Base-by-base conservation (phyloP, 2,797 vertebrate species). In the Pangasius macronema region DNA sequence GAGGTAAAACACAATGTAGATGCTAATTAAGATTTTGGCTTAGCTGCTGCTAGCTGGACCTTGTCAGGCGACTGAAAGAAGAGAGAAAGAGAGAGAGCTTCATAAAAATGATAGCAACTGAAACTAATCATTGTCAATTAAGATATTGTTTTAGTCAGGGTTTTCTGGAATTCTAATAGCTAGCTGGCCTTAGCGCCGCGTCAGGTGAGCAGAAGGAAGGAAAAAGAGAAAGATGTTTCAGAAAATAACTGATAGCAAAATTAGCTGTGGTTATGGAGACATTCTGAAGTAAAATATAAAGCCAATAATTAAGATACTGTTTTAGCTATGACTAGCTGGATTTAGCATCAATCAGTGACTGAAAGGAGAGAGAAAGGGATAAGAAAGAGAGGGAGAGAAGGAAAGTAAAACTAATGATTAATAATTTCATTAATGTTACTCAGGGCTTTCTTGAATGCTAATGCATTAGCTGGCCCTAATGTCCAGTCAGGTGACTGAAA, bases 391-490 rank as follows among this genome's bases (percentile, higher is more conserved):
- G 16, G n/a, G 80, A 82, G 39, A 46, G 55, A 61, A 57, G 61
- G 79, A 42, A 81, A 61, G 18, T 81, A 24, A 61, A 61, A 27
- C 57, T 42, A 61, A 72, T 72, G 68, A 57, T 39, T 27, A 36
- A 53, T 84, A 59, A 73, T 84, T 84, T 53, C 22, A 49, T 55
- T 51, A 30, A 63, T 83, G 33, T 83, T 20, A 83, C 27, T 6
- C 10, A 39, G 51, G 53, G 36, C 24, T 70, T 36, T 53, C 49
- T 84, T 51, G 83, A 75, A 96, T 96, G 95, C 95, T 96, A 96
- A 96, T 96, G 92, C 92, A 91, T 93, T 93, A 82, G 77, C 73
- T 87, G 84, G 93, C 93, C 93, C 94, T 82, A 94, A 94, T 93
- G 90, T 89, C 88, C 87, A 94, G 94, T 93, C 80, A 65, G 53